Conservation (phyloP, 2,113 vertebrate genomes). For the Scartelaos histophorus region DNA sequence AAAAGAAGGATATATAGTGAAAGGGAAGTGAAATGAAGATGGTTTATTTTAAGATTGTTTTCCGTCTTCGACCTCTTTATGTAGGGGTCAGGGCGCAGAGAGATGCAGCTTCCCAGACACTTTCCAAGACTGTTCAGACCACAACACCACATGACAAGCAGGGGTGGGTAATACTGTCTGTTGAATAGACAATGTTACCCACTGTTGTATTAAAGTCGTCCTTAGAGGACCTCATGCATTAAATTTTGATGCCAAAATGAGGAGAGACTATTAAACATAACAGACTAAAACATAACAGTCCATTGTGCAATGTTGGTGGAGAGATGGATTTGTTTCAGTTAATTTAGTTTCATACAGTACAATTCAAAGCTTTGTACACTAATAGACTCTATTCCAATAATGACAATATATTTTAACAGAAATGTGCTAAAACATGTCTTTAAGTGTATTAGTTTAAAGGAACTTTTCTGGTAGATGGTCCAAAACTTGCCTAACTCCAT, state of each 20-base stretch:
- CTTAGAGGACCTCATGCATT: neutral
- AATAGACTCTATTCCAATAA: too few relatives aligned
- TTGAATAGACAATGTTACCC: too few relatives aligned
- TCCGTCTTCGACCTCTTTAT: neutral
- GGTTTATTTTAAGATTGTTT: neutral
- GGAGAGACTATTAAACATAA: neutral
- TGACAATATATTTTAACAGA: neutral
- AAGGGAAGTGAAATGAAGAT: neutral
- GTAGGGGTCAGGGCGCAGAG: neutral
- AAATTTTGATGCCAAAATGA: neutral
- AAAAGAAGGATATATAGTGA: neutral
- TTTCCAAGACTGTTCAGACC: neutral
- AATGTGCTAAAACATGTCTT: too few relatives aligned
- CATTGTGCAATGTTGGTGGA: neutral
- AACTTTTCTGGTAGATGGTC: too few relatives aligned
- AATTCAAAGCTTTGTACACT: constrained; percentile 2
- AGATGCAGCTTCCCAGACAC: neutral
- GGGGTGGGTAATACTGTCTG: neutral
- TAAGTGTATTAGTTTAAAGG: too few relatives aligned
- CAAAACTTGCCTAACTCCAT: too few relatives aligned
- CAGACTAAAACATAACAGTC: too few relatives aligned
- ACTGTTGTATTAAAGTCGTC: too few relatives aligned
- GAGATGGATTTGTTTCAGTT: neutral
- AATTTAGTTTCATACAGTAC: neutral
- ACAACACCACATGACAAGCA: neutral